These are phyloP conservation scores for Actenoides lindsayi DNA, from an alignment of 2,113 vertebrate species.

Conservation along the genomic window DNA sequence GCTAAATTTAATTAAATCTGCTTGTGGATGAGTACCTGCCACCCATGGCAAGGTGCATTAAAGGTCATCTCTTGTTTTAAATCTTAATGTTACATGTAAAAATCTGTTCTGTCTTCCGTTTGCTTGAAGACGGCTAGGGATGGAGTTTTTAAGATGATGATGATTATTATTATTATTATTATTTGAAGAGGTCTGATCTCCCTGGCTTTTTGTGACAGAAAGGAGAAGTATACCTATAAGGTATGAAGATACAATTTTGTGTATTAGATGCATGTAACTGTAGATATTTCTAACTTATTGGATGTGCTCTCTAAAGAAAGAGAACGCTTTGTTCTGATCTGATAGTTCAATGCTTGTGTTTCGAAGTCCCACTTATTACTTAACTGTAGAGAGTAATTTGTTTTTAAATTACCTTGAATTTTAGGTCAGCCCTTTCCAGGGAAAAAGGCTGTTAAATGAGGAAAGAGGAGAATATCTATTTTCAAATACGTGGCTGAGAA, in stretches of 20 bases:
- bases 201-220: not conserved
- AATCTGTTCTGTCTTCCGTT: not conserved
- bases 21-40: not conserved
- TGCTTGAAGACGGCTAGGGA: not conserved
- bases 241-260: not conserved
- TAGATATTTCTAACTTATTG: not conserved
- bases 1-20: slow-evolving; percentile 33
- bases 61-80: not conserved
- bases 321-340: not conserved
- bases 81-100: not conserved
- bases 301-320: not conserved
- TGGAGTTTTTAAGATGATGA: not conserved
- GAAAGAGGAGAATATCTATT: not conserved
- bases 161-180: not conserved
- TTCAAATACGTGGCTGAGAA: not conserved
- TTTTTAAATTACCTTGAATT: not conserved
- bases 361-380: not conserved
- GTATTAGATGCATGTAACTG: not conserved
- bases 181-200: not conserved
- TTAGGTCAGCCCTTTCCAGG: not conserved
- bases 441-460: not conserved
- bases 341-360: not conserved
- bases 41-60: not conserved
- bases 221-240: not conserved
- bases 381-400: not conserved